Base-by-base conservation (phyloP, 1,140 invertebrate species). In the Bicyclus anynana region DNA sequence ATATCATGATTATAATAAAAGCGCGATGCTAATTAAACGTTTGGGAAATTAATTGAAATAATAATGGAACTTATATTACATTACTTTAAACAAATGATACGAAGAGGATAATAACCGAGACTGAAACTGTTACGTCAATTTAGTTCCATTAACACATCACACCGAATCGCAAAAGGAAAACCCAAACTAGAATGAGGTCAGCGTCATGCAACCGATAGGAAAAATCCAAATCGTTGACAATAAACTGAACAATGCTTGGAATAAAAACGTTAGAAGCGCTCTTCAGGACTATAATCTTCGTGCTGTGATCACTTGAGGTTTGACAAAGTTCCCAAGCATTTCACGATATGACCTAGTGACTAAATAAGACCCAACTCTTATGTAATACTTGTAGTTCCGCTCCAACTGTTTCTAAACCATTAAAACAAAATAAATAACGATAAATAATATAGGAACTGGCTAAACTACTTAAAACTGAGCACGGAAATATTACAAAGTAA, bases 221-320 rank as follows among this genome's bases (percentile, higher is more conserved):
- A 40, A 40, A 40, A 40, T 16, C 35, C 37, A 12, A 40, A 40
- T 40, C 9, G 1, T 17, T 40, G 37, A 40, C 37, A 40, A 40
- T 16, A 40, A 14, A 14, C 16, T 40, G 37, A 40, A 40, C 13
- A 40, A 40, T 14, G 12, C 14, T 40, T 17, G 37, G 37, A 12
- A 16, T n/a, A 40, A 2, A 40, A 16, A 40, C 17, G 17, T 40
- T 5, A 40, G 17, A 40, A 40, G 37, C 37, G 37, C 37, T 40
- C 37, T 40, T 40, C 37, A 40, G 37, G 37, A 40, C 37, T 1
- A 40, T 14, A 40, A 40, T 40, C 37, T 40, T 17, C 13, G 5
- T 59, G 56, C 67, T 65, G 61, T 71, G 69, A 40, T 51, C 50
- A 71, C 73, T 76, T 55, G 53, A 76, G 62, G 65, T 67, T 66